Base-by-base conservation (phyloP, 2,113 vertebrate genomes). In the Carollia perspicillata region DNA sequence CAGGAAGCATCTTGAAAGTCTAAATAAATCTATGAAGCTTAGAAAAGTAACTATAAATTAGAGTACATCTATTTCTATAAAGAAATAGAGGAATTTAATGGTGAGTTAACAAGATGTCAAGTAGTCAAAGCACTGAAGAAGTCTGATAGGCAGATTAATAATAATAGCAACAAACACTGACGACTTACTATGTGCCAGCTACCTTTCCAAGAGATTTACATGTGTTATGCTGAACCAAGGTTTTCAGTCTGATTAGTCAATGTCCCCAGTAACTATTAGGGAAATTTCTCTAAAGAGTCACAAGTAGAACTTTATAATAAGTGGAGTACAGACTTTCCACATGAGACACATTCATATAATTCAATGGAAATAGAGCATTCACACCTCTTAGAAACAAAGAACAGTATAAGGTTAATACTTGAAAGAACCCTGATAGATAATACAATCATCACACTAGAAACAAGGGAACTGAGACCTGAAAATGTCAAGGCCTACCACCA, bases 21-120 rank as follows among this genome's bases (percentile, higher is more conserved):
- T 80, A 90, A 81, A 89, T 60, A 90, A 81, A 91, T 51, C 20
- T 77, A 80, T 20, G 44, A 63, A 92, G 37, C 37, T 92, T 81
- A 69, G 6, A n/a, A 58, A 88, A 92, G 69, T 4, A 89, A 60
- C 75, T 60, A 75, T 79, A 96, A 94, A 84, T 78, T 53, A 85
- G n/a, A 84, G 5, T 65, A 69, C 11, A 78, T 44, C 3, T 91
- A 84, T 69, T 94, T 94, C 53, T 94, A 47, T 74, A 74, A 74
- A 35, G 58, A 88, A 89, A 72, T 17, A 13, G 60, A 66, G 49
- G 74, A 4, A 94, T 84, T 90, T 94, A 92, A 63, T 14, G 84
- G 53, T 90, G 55, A 96, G 74, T 65, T 90, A 94, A 53, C 66
- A 93, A 71, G 9, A 86, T 18, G 18, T 77, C 6, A 91, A 93